phyloP scores from a whole-genome alignment of 2,797 vertebrate genomes.

The Orestias chungarensis region DNA sequence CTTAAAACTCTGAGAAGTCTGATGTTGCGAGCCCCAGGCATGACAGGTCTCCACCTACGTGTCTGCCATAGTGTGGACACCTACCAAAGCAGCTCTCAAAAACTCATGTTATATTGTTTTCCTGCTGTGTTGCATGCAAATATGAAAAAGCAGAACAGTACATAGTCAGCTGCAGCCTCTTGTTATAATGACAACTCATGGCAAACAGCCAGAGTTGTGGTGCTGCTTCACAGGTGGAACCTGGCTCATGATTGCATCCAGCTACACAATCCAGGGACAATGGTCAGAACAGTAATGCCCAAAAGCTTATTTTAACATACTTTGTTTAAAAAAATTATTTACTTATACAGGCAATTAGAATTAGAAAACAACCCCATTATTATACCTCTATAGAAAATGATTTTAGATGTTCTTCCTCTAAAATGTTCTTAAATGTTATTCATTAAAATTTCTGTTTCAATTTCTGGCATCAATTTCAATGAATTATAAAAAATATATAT shows the following conservation, averaged over 20 bases:
- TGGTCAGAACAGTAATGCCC: background rate
- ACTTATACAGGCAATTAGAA: too few relatives aligned
- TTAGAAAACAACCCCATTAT: background rate
- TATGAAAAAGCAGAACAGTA: background rate
- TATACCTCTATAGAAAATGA: background rate
- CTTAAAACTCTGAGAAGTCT: conserved; percentile 10
- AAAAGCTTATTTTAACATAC: background rate
- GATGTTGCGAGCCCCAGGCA: conserved; percentile 18
- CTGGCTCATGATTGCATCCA: background rate
- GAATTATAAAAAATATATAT: too few relatives aligned
- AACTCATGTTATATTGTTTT: conserved; percentile 11
- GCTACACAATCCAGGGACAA: background rate
- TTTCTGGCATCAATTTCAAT: too few relatives aligned
- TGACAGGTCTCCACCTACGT: conserved; percentile 21
- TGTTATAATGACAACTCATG: conserved; percentile 30
- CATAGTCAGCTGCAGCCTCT: conserved; percentile 4
- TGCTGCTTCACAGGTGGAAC: conserved; percentile 1
- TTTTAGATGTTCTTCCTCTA: too few relatives aligned
- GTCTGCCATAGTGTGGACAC: conserved; percentile 8
- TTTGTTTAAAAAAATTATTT: background rate
- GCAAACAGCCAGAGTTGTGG: background rate
- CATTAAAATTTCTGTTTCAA: too few relatives aligned
- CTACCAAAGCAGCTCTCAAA: conserved; percentile 4
- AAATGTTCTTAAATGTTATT: too few relatives aligned
- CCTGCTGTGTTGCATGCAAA: conserved; percentile 6